Base-by-base conservation (phyloP, 2,888 invertebrate genomes). In the Nebria brevicollis region DNA sequence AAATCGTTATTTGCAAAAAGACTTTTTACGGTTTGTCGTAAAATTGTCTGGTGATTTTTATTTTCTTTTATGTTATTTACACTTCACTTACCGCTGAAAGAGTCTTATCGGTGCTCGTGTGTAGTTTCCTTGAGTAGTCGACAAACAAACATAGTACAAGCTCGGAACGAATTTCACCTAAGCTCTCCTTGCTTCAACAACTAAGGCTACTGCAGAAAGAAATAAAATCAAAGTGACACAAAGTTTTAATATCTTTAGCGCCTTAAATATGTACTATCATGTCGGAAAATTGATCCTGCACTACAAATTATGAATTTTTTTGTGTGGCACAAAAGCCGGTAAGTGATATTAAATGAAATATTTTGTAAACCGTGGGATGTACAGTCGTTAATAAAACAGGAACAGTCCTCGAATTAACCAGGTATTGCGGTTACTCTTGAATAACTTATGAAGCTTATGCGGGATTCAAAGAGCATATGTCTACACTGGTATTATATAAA, bases 91-190 rank as follows among this genome's bases (percentile, higher is more conserved):
- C 70, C 34, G 70, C 34, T 70, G 26, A 70, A 70, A 34, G 34
- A 70, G 70, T 70, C 70, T 70, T 70, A 70, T 70, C 20, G 70
- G 70, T 70, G 25, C 70, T 70, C 70, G 34, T 70, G 70, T 70
- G 70, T 70, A 70, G 70, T 70, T 70, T 20, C 26, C 25, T 34
- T 34, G 70, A 70, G 34, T 20, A 70, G 15, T 70, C 26, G 11
- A 20, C 70, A 70, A 70, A 70, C 70, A 70, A 70, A 54, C 54
- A 54, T 54, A 54, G 54, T 54, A 54, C 54, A 54, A 7, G 70
- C 70, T 70, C 25, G 26, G 26, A 70, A 70, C 70, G 70, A 70
- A 26, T 70, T 70, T 54, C 54, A 54, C 54, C 54, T 54, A 54
- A 3, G 54, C 54, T 54, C 54, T 54, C 54, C 13, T 54, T 54